Conservation (phyloP, 2,113 vertebrate species). For the Pteronura brasiliensis region DNA sequence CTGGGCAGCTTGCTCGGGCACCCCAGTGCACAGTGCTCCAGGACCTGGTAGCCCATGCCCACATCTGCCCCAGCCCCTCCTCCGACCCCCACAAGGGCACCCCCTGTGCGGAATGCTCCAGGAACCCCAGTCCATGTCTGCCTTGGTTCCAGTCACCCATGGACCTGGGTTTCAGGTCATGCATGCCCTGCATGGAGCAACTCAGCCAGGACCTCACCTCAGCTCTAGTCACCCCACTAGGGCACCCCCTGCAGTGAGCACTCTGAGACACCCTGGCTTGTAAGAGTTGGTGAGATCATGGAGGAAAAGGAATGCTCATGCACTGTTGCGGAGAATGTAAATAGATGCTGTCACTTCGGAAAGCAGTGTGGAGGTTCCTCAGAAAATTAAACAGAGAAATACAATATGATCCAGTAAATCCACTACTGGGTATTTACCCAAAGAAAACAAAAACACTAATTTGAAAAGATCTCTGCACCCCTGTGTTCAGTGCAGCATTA, state of each 20-base stretch:
- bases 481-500: neutral
- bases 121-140: neutral
- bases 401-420: neutral
- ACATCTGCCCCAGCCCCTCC: neutral
- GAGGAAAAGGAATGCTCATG: neutral
- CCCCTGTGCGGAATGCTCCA: neutral
- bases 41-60: neutral
- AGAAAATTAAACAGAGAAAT: neutral
- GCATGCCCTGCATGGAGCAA: neutral
- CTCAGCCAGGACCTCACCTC: neutral
- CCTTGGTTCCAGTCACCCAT: neutral
- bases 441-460: neutral
- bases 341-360: neutral
- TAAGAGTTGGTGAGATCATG: neutral
- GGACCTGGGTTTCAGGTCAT: neutral
- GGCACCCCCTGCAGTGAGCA: neutral
- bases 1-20: neutral
- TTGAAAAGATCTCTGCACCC: neutral
- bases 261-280: neutral
- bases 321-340: neutral
- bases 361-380: neutral
- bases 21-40: neutral
- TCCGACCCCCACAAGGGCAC: accelerated
- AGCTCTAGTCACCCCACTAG: neutral
- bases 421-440: neutral